Base-by-base conservation (phyloP, 2,113 vertebrate genomes). In the Tragelaphus strepsiceros region DNA sequence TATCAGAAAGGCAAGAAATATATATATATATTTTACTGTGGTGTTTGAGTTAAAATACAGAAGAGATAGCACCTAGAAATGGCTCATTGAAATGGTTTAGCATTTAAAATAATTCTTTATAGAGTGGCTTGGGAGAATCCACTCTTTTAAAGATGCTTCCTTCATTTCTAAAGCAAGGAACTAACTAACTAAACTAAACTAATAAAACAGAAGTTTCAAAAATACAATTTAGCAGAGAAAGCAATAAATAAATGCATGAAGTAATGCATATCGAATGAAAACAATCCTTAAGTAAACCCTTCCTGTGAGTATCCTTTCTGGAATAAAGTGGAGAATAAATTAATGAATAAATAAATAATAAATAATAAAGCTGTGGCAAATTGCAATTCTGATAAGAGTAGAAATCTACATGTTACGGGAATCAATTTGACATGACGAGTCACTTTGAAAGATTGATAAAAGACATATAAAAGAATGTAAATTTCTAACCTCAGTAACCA, bases 331-430 rank as follows among this genome's bases (percentile, higher is more conserved):
- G 61, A 87, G 61, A 96, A 96, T 93, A 91, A 97, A 97, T 96
- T 71, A 96, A 97, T 94, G 89, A 93, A 91, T 97, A 91, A 98
- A 97, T 94, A 94, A 97, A 96, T 94, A 94, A 96, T 92, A 96
- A 98, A 97, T 87, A 96, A 96, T 86, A 96, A 81, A 96, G 90
- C 53, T 35, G 53, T 43, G 82, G 88, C 71, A 96, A 95, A 94
- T 24, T 88, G 94, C 67, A 93, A 22, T 87, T 96, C 92, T 91
- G 61, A 64, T 91, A 85, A 78, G 28, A 74, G 51, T 13, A 74
- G 93, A 82, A 84, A 91, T 85, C 62, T 43, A 39, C 14, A 49
- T 21, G 24, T 67, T 90, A 86, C 16, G 14, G 32, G n/a, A 86
- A 93, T 87, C 56, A 89, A 56, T 90, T 62, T n/a, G 89, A 90